Evolutionary conservation across 2,888 invertebrate genomes (phyloP), one percentile per base, ranked within the genome.

Genomic region (Tetragonisca angustula): DNA sequence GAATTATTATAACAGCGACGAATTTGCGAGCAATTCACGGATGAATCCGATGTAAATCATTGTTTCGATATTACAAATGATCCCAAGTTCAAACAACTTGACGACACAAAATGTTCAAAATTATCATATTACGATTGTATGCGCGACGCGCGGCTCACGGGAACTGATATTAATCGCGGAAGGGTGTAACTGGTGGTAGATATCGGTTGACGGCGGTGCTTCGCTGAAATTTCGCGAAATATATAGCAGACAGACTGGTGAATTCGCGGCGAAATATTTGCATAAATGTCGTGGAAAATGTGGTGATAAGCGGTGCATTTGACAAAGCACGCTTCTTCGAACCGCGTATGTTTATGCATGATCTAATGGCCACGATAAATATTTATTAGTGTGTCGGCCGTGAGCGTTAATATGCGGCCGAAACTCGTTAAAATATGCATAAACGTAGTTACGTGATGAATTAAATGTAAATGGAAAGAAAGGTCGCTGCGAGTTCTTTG

Each of bases 241-340:
- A 69, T 32, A 32, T 52, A 19, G 32, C 27, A 32, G 5, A 52
- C 69, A 32, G 68, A 69, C 50, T 32, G 32, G 50, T 27, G 19
- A 69, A 69, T 24, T 21, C 13, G 69, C 9, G 52, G 32, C 15
- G 69, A 36, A 54, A 54, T 54, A 69, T 69, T 69, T 69, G 69
- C 69, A 74, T 74, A 52, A 74, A 64, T 74, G 50, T 52, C 59
- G 64, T 5, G 56, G 52, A n/a, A 43, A 54, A 54, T 54, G n/a
- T 32, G 69, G 27, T 32, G 68, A 50, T 73, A 49, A 61, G 49
- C 73, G 72, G 72, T 62, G 17, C 27, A 32, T 62, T 74, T 64
- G 50, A 62, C 73, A 27, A 64, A 56, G 72, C 65, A 69, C 52
- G 61, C n/a, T 24, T 50, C 72, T 24, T 79, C 73, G 67, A 17